Evolutionary conservation across 2,797 vertebrate species (phyloP), one percentile per base, ranked within the genome.

Genomic region (Scarus forsteni): DNA sequence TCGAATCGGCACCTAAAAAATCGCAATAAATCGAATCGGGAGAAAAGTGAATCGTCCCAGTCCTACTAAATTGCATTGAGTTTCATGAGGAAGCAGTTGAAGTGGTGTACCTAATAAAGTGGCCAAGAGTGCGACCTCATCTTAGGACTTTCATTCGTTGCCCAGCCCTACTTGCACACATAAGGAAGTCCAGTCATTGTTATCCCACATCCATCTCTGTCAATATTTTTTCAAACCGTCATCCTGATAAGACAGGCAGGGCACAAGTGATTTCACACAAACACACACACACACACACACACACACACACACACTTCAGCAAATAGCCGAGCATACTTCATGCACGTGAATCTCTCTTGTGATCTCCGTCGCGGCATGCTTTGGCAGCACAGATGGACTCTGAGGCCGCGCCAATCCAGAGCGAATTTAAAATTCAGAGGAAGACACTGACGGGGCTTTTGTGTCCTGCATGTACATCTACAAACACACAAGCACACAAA

Each of bases 301-400:
- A 18, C 45, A 54, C 7, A 34, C 36, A 53, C 46, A 35, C 36
- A 0, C 11, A 1, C 11, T 9, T 40, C 10, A 2, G 34, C 15
- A 44, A 14, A 36, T 35, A 42, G 40, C 27, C 18, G 3, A 27
- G 19, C 14, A 16, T 7, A 48, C 16, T 18, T 49, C 46, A 16
- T 4, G 46, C 15, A 0, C 10, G 7, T 10, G 18, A 19, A 5
- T 11, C 19, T 19, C 48, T 50, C 16, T 18, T 8, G 3, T 16
- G 7, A 11, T 50, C 48, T 6, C 16, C 6, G 6, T 38, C 16
- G 36, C 56, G 46, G 19, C 12, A 1, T 13, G 62, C 54, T 60
- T 18, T n/a, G 56, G 52, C 56, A 56, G 49, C 78, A 72, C 75
- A 80, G 71, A 84, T 70, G 55, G 71, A 60, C 67, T 49, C 44